Evolutionary conservation across 2,113 vertebrate genomes (phyloP).

Genomic region (Puma concolor): DNA sequence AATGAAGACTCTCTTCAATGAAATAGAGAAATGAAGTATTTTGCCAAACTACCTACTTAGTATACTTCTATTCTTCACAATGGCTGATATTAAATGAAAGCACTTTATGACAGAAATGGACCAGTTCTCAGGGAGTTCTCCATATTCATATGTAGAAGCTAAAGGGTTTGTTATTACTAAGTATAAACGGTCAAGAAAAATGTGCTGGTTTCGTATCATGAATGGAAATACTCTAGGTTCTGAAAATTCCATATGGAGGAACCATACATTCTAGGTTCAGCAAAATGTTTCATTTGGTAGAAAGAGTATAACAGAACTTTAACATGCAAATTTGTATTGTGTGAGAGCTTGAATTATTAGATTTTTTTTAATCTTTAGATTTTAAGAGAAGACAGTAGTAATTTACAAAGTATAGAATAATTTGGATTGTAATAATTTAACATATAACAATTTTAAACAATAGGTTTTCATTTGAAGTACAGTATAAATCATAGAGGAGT

Average conservation of each 20-base stretch:
- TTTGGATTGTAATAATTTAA: background rate
- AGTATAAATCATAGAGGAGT: background rate
- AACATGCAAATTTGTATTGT: background rate
- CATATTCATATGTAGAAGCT: background rate
- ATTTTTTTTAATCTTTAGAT: background rate
- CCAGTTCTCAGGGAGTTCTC: background rate
- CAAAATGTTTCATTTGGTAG: background rate
- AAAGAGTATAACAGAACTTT: conserved; percentile 20
- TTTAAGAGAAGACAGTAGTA: background rate
- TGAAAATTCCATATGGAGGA: background rate
- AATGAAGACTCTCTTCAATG: conserved; percentile 11
- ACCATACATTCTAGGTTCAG: background rate
- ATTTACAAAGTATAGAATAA: background rate
- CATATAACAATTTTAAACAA: background rate
- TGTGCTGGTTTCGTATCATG: background rate
- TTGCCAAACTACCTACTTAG: background rate
- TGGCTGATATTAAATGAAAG: background rate
- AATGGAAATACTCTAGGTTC: background rate
- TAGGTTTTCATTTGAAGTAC: background rate
- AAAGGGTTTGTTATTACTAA: background rate
- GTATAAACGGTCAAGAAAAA: background rate
- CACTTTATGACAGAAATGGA: background rate
- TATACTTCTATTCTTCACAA: conserved; percentile 15
- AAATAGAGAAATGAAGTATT: conserved; percentile 16
- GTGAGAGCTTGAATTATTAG: background rate